A percentile compares a stretch with the other conserved stretches of the same genome.
These are phyloP conservation scores for Galerucella nymphaeae DNA, from an alignment of 2,888 invertebrate species.

Conservation along the genomic window DNA sequence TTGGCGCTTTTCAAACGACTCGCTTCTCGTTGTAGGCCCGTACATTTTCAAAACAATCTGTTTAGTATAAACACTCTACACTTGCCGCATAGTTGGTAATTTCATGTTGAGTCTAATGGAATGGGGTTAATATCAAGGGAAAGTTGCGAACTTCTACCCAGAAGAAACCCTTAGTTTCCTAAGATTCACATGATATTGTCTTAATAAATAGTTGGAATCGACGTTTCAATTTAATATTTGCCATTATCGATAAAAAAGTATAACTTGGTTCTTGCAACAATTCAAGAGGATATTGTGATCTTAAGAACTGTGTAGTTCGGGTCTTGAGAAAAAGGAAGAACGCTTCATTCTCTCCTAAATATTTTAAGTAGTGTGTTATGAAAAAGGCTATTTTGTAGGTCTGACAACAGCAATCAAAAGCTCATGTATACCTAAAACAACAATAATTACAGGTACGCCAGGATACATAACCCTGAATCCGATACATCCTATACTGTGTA, in stretches of 20 bases:
- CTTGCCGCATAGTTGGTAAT: conserved; percentile 14
- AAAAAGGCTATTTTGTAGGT: no score
- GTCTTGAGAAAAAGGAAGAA: no score
- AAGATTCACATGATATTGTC: not conserved
- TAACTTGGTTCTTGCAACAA: not conserved
- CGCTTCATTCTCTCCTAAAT: no score
- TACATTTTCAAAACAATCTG: conserved; percentile 33
- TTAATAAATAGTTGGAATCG: not conserved
- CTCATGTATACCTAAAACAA: no score
- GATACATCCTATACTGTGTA: no score
- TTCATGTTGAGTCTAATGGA: conserved; percentile 13
- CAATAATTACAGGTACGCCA: no score
- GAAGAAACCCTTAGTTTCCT: not conserved
- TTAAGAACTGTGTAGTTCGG: no score
- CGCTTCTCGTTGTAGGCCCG: conserved; percentile 23
- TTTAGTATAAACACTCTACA: conserved; percentile 20
- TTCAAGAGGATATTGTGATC: not conserved
- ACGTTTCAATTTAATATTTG: not conserved
- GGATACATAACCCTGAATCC: no score
- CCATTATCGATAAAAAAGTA: not conserved
- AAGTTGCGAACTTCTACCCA: conserved; percentile 6
- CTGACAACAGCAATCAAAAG: no score
- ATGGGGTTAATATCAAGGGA: not conserved
- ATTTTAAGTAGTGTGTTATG: no score
- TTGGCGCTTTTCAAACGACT: conserved; percentile 22